phyloP scores from a whole-genome alignment of 2,888 invertebrate species.

The Phania funesta region DNA sequence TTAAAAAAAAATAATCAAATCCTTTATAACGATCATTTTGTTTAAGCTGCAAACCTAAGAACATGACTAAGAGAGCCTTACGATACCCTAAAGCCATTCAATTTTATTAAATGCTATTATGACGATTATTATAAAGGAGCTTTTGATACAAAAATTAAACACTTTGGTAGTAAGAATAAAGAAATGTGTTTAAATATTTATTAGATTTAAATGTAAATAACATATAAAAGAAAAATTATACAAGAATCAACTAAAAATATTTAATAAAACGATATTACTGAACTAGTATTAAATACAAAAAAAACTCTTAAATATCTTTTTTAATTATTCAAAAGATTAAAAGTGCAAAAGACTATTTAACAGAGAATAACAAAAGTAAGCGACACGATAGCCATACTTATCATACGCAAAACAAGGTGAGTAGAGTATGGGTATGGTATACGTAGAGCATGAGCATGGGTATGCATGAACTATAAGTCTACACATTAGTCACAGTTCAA shows the following conservation, averaged over 20 bases:
- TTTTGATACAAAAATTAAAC: background rate
- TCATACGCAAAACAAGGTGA: too few relatives aligned
- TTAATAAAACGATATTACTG: slow-evolving; percentile 41
- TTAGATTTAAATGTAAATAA: slow-evolving; percentile 53
- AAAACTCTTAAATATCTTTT: background rate
- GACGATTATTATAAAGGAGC: background rate
- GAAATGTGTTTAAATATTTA: slow-evolving; percentile 44
- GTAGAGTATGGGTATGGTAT: too few relatives aligned
- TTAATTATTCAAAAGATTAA: background rate
- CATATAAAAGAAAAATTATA: slow-evolving; percentile 22
- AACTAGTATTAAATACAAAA: slow-evolving; percentile 21
- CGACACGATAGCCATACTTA: too few relatives aligned
- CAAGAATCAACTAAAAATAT: slow-evolving; percentile 23
- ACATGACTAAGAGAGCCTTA: background rate
- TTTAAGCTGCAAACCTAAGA: background rate
- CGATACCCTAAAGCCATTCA: background rate
- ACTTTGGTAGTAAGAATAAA: background rate
- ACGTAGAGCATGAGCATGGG: too few relatives aligned
- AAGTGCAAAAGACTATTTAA: background rate
- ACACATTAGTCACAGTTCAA: too few relatives aligned
- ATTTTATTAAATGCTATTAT: background rate
- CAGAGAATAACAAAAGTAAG: too few relatives aligned
- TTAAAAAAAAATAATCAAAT: background rate
- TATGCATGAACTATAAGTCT: too few relatives aligned
- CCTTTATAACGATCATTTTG: background rate